Conservation (phyloP, 64 coral and sea anemone genomes). For the Cladopsammia gracilis region DNA sequence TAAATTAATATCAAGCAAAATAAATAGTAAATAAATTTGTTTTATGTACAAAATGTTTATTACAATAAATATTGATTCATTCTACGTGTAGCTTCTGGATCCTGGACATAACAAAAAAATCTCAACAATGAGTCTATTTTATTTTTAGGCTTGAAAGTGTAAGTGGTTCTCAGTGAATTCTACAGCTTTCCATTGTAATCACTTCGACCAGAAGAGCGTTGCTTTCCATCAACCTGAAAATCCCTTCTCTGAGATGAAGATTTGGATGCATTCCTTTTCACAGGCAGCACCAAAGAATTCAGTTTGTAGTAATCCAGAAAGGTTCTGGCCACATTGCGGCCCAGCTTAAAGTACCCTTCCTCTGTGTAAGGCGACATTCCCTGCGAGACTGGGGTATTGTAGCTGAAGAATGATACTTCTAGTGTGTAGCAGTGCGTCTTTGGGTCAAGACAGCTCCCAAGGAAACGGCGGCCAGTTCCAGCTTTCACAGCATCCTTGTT, state of each 20-base stretch:
- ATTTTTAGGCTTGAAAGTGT: background rate
- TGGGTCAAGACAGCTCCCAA: conserved; percentile 90
- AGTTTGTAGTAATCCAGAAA: conserved; percentile 98
- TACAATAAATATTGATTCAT: no score
- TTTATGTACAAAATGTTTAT: no score
- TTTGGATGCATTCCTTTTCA: conserved; percentile 61
- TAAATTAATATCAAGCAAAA: no score
- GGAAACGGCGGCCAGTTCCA: conserved; percentile 92
- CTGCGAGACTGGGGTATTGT: conserved; percentile 76
- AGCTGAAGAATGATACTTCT: conserved; percentile 98
- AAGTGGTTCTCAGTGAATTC: background rate
- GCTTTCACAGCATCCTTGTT: conserved; percentile 98
- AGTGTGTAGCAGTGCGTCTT: conserved; percentile 96
- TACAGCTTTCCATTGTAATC: background rate
- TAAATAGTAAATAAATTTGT: no score
- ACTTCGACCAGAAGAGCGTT: conserved; percentile 4
- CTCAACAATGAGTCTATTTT: no score
- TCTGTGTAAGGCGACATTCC: conserved; percentile 94
- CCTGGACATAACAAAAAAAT: no score
- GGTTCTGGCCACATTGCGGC: conserved; percentile 93
- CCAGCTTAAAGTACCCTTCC: conserved; percentile 92
- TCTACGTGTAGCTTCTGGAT: no score
- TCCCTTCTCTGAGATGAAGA: conserved; percentile 47
- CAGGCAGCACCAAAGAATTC: conserved; percentile 73
- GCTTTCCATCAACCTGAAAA: background rate